Base-by-base conservation (phyloP, 2,888 invertebrate species). In the Ormyrus rosae region DNA sequence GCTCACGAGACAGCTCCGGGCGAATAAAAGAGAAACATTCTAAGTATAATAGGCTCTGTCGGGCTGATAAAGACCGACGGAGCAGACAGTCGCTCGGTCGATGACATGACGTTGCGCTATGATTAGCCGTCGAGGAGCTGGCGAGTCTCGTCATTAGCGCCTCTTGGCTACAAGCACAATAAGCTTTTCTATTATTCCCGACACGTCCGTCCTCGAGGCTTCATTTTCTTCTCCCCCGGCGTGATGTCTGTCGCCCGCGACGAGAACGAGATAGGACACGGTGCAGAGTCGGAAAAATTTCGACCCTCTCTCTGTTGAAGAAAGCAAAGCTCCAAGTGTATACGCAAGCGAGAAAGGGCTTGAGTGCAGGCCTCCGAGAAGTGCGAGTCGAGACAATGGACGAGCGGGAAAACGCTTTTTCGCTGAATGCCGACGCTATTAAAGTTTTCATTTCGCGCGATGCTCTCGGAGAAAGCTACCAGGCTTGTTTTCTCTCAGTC, bases 131-230 rank as follows among this genome's bases (percentile, higher is more conserved):
- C 68, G 75, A 51, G 46, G 75, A 50, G 45, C 34, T 19, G n/a
- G 8, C 55, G 19, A 19, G 19, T 6, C 67, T 46, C 45, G 69
- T 79, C 75, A 80, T 80, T 80, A 75, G 55, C 80, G 46, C 68
- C 34, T 34, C 67, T 46, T 19, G 34, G 48, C 46, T 55, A 55
- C 19, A 82, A 85, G 81, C 77, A 83, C 84, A 84, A 86, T 85
- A 85, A 85, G 85, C 85, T 85, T 86, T 87, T 86, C 84, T 85
- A 85, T 87, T 87, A 89, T 88, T 89, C 87, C 83, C 84, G 84
- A 86, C 88, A 88, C 87, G 86, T 88, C 84, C 83, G 81, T 83
- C 71, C 82, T 80, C 83, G 73, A 76, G 69, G 80, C 83, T 85
- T 84, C 75, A 75, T 78, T 78, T 81, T 80, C 78, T 46, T 19